Evolutionary conservation across 2,888 invertebrate species (phyloP), one percentile per base, ranked within the genome.

Genomic region (Andrena fulva): DNA sequence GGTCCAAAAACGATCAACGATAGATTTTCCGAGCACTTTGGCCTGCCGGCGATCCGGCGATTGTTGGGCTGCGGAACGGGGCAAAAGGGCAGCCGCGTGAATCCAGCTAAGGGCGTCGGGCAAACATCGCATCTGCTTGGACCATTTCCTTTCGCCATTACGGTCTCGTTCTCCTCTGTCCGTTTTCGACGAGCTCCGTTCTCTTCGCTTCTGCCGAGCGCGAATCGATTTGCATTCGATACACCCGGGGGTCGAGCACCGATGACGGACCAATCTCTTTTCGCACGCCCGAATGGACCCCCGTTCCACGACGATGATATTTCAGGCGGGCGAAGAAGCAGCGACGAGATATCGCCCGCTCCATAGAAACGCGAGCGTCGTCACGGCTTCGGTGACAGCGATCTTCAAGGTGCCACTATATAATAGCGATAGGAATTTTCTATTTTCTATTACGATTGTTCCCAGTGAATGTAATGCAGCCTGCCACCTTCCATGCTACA

Each of bases 1-100:
- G 89, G 86, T 86, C 87, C 86, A 91, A 89, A 91, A 90, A 91
- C 89, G 84, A 87, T 82, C 87, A 86, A 68, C 82, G 86, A 89
- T 89, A 89, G 88, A 85, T 90, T 91, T 91, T 89, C 86, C 86
- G 52, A 71, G 67, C 81, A 78, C 87, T 89, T 88, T 88, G 79
- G 60, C 67, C 69, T 27, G 56, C 62, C 33, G 66, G 63, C 76
- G 69, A 64, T 71, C 76, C 16, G 50, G 42, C 69, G 80, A 75
- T 79, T 79, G 60, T 27, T 50, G 24, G 27, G 16, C 42, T 24
- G 12, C n/a, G 48, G 64, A 69, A 59, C 56, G 62, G 52, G 20
- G 72, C 31, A 71, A 63, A 63, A 59, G 64, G 74, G 63, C 62
- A 27, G 42, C 69, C 68, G 42, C 56, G 76, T 27, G 83, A 80